Evolutionary conservation across 2,797 vertebrate genomes (phyloP), one percentile per base, ranked within the genome.

Genomic region (Manis javanica): DNA sequence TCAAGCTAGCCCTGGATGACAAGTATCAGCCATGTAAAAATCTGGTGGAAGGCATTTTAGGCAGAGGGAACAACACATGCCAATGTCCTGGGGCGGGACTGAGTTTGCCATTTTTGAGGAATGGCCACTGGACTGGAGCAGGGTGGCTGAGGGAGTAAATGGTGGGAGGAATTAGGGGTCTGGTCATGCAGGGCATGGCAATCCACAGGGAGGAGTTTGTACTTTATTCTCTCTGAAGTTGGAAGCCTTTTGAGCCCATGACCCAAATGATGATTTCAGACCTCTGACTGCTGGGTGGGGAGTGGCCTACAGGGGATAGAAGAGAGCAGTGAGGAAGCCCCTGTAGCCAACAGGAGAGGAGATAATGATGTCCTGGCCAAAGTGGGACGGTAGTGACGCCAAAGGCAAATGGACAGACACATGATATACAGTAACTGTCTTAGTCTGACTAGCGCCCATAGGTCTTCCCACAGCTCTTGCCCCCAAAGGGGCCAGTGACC

Each of bases 171-270:
- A 15, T 16, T 16, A 14, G 42, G n/a, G 42, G 59, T 34, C 34
- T 0, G 0, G 7, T 12, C 31, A 4, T 15, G 3, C 24, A 37
- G 61, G 46, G 59, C 31, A 0, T 2, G 13, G 24, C 29, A 42
- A 51, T 34, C 51, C 51, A 11, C 55, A 64, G 83, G 55, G 71
- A 37, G 37, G 37, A 24, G 31, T 21, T 19, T n/a, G 46, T n/a
- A 11, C 29, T 63, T 53, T 2, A 8, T 71, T 64, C 55, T 90
- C 3, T 37, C 46, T 78, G 72, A 13, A 24, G 8, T 1, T 42
- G 10, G 77, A 87, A 59, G 34, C 51, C 4, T 55, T 34, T 57
- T 31, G 68, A 61, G 74, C 74, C 31, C 13, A 0, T 11, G 39
- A 10, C 46, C 29, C 29, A 15, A 79, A 3, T 7, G 18, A 55